Percentiles rank a stretch among this genome's conserved stretches.
Conservation (phyloP, 2,888 invertebrate genomes). For the Mylabris sibirica region DNA sequence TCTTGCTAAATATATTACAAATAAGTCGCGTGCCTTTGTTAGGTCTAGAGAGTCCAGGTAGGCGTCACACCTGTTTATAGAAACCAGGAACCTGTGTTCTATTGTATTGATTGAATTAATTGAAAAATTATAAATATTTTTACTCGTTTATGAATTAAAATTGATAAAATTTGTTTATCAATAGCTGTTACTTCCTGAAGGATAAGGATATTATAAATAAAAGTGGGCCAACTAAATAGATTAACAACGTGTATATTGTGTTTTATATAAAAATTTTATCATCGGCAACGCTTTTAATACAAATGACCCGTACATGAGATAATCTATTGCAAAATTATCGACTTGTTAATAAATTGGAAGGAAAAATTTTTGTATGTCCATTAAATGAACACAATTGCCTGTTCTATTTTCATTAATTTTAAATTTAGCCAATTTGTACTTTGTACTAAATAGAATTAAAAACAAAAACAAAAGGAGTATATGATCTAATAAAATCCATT, state of each 20-base stretch:
- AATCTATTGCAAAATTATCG: conserved; percentile 3
- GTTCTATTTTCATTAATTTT: conserved; percentile 1
- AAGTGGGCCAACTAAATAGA: conserved; percentile 2
- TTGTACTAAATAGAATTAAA: neutral
- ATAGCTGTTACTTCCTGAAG: conserved; percentile 9
- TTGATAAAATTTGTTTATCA: neutral
- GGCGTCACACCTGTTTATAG: conserved; percentile 31
- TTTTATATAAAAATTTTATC: conserved; percentile 12
- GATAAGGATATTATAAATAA: conserved; percentile 2
- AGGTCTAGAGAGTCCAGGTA: conserved; percentile 32
- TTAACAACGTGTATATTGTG: neutral
- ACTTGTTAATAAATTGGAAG: neutral
- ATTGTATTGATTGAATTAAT: conserved; percentile 8
- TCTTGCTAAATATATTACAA: neutral
- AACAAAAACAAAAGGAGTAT: neutral
- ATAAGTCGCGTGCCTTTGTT: conserved; percentile 32
- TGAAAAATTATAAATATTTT: neutral
- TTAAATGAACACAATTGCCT: neutral
- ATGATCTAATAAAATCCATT: neutral
- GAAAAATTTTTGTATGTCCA: neutral
- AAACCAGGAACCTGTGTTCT: conserved; percentile 28
- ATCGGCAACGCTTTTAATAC: neutral
- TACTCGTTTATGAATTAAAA: neutral
- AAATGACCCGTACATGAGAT: conserved; percentile 9
- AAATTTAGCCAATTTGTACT: neutral